Percentiles rank a stretch among this genome's conserved stretches.
Conservation (phyloP, 2,888 invertebrate genomes). For the Seira ritae region DNA sequence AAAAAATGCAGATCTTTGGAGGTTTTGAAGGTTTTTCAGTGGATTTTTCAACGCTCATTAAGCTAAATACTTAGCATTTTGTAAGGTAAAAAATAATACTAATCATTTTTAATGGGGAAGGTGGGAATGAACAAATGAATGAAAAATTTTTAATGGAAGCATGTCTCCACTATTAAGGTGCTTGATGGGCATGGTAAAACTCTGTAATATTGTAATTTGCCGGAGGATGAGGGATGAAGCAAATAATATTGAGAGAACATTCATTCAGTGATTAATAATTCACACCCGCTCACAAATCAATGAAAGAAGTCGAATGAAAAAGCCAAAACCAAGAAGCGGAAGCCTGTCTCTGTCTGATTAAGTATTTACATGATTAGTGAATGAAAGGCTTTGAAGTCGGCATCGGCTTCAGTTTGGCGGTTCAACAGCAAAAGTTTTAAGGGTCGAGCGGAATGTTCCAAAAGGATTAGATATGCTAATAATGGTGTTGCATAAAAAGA, state of each 20-base stretch:
- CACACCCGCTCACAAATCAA: conserved; percentile 4
- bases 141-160: conserved; percentile 13
- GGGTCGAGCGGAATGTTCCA: too few relatives aligned
- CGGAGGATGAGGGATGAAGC: neutral
- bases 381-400: neutral
- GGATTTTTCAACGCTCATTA: conserved; percentile 13
- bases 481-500: neutral
- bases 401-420: too few relatives aligned
- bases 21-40: conserved; percentile 11
- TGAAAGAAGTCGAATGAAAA: neutral
- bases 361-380: conserved; percentile 2
- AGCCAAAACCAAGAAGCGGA: neutral
- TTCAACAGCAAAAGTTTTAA: too few relatives aligned
- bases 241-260: too few relatives aligned
- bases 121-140: conserved; percentile 7
- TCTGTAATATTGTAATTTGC: neutral
- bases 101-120: too few relatives aligned
- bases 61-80: neutral
- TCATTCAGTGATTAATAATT: conserved; percentile 11
- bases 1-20: neutral
- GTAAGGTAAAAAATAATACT: neutral
- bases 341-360: neutral
- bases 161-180: neutral
- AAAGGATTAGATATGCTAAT: too few relatives aligned
- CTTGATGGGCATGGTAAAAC: too few relatives aligned